Evolutionary conservation across 2,888 invertebrate genomes (phyloP).

Genomic region (Pandemis heparana): DNA sequence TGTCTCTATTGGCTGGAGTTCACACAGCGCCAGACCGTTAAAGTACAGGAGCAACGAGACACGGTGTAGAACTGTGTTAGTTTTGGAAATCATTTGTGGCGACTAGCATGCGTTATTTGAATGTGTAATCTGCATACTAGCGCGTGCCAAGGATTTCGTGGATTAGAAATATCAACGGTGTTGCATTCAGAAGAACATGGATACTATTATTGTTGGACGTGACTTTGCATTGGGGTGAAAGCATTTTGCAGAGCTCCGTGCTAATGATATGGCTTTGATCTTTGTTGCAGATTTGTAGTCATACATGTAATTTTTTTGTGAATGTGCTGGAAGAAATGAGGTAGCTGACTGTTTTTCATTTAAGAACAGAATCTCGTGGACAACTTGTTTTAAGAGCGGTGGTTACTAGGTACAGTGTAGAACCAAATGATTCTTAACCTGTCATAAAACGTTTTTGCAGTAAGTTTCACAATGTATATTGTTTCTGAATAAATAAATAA

Average conservation of each 20-base stretch:
- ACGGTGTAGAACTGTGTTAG: slow-evolving; percentile 50
- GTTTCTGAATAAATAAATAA: no score
- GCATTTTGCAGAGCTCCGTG: slow-evolving; percentile 26
- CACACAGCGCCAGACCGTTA: slow-evolving; percentile 46
- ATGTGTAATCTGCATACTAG: slow-evolving; percentile 66
- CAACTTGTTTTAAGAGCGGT: background rate
- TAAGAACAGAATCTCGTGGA: background rate
- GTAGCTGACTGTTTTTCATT: background rate
- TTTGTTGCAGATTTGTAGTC: background rate
- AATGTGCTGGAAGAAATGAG: background rate
- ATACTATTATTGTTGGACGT: slow-evolving; percentile 41
- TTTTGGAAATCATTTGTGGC: slow-evolving; percentile 56
- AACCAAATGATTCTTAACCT: background rate
- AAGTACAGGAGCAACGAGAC: slow-evolving; percentile 47
- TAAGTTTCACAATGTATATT: no score
- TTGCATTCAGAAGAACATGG: slow-evolving; percentile 40
- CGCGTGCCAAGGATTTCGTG: slow-evolving; percentile 71
- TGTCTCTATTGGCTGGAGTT: slow-evolving; percentile 48
- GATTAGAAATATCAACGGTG: slow-evolving; percentile 67
- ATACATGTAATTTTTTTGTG: background rate
- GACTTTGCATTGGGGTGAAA: slow-evolving; percentile 35
- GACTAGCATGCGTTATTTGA: slow-evolving; percentile 69
- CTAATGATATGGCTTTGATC: slow-evolving; percentile 23
- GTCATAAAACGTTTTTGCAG: no score
- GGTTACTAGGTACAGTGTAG: no score